A percentile compares a stretch with the other conserved stretches of the same genome.
Conservation (phyloP, 92 coral and sea anemone species). For the Metridium senile region DNA sequence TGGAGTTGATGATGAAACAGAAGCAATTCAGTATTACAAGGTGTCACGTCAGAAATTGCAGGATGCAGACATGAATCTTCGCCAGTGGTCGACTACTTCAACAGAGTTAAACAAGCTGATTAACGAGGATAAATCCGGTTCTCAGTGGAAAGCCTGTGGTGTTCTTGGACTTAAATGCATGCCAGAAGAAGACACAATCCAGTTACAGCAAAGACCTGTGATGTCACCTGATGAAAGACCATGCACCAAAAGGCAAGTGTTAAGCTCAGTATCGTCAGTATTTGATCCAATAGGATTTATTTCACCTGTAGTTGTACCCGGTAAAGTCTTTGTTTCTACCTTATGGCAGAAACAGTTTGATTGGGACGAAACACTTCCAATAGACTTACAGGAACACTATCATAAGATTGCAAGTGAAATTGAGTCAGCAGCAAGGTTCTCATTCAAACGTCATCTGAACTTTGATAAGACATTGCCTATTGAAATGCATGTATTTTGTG, state of each 20-base stretch:
- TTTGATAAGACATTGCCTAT: constrained; percentile 44
- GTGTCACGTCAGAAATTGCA: constrained; percentile 28
- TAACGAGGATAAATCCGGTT: constrained; percentile 27
- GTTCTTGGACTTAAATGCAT: constrained; percentile 29
- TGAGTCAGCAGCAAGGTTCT: constrained; percentile 23
- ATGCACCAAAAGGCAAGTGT: constrained; percentile 51
- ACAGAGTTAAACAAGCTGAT: constrained; percentile 15
- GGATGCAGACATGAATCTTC: constrained; percentile 46
- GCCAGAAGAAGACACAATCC: constrained; percentile 31
- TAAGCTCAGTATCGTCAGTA: constrained; percentile 40
- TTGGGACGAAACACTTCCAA: constrained; percentile 41
- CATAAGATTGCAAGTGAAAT: constrained; percentile 30
- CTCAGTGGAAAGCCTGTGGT: constrained; percentile 25
- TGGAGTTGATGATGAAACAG: too few species aligned
- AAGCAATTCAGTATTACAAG: too few species aligned
- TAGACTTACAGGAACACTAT: constrained; percentile 37
- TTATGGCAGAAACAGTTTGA: constrained; percentile 51
- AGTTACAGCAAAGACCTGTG: constrained; percentile 28
- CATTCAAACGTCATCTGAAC: constrained; percentile 25
- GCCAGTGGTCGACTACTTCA: constrained; percentile 42
- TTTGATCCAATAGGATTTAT: constrained; percentile 56
- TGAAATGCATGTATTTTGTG: constrained; percentile 61
- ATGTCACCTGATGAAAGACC: constrained; percentile 14
- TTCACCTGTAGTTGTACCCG: constrained; percentile 52
- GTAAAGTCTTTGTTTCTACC: constrained; percentile 38